Conservation (phyloP, 2,113 vertebrate genomes). For the Carettochelys insculpta region DNA sequence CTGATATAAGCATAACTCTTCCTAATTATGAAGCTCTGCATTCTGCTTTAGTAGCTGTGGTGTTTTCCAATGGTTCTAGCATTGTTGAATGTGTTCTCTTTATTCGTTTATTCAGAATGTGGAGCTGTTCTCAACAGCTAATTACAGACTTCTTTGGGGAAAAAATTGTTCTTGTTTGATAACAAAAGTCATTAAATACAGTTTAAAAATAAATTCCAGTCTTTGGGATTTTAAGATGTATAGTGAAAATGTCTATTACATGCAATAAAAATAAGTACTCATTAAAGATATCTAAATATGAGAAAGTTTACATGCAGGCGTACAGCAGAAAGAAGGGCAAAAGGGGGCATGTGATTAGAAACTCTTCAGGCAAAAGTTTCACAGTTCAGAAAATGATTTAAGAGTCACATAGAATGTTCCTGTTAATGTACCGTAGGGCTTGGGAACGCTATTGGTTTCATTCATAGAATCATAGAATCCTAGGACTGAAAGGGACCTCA, state of each 20-base stretch:
- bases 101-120: constrained; percentile 2
- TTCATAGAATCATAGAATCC: too few relatives aligned
- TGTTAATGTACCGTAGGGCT: background rate
- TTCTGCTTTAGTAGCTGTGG: background rate
- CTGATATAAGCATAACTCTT: constrained; percentile 25
- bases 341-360: background rate
- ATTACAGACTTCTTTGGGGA: constrained; percentile 21
- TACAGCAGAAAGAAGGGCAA: background rate
- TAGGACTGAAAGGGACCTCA: too few relatives aligned
- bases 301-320: background rate
- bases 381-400: too few relatives aligned
- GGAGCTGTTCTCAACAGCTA: background rate
- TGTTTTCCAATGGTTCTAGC: constrained; percentile 25
- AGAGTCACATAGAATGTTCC: background rate
- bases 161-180: background rate
- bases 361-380: background rate
- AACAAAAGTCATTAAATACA: constrained; percentile 18
- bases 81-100: background rate
- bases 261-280: background rate
- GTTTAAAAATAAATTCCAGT: constrained; percentile 19
- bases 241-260: background rate
- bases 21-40: constrained; percentile 12
- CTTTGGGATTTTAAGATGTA: background rate
- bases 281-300: background rate
- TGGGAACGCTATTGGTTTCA: too few relatives aligned